Evolutionary conservation across 30 jellyfish, hydroid and myxozoan species (phyloP).

Genomic region (Aurelia sp.): DNA sequence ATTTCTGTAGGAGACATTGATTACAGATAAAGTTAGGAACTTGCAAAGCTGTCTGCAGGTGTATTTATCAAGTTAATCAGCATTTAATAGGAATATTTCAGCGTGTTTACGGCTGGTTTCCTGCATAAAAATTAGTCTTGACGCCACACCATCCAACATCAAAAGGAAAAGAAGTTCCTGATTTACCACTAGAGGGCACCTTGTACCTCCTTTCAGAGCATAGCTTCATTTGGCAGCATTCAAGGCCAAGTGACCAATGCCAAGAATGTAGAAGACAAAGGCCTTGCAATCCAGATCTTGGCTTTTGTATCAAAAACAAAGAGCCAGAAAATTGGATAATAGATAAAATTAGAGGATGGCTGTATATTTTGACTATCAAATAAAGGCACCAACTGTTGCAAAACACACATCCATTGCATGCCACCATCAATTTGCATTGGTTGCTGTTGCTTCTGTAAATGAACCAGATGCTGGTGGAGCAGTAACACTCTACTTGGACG

Average conservation of each 20-base stretch:
- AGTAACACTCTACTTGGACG: constrained; percentile 88
- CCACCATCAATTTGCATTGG: constrained; percentile 80
- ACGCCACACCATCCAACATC: no score
- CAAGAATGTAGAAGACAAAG: not conserved
- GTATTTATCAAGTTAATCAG: not conserved
- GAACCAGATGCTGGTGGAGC: constrained; percentile 79
- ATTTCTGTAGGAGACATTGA: no score
- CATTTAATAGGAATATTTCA: no score
- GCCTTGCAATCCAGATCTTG: not conserved
- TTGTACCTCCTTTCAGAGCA: no score
- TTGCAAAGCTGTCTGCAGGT: no score
- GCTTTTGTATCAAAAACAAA: not conserved
- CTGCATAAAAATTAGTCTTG: no score
- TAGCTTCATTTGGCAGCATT: no score
- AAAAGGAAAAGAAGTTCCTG: no score
- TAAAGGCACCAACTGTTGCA: constrained; percentile 72
- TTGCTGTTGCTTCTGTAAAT: constrained; percentile 87
- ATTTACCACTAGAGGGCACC: no score
- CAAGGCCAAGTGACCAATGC: not conserved
- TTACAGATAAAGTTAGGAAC: no score
- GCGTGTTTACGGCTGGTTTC: no score
- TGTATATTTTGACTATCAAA: constrained; percentile 92
- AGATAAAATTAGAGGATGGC: constrained; percentile 68
- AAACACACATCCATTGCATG: constrained; percentile 74
- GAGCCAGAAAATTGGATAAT: not conserved